Evolutionary conservation across 92 coral and sea anemone species (phyloP), one percentile per base, ranked within the genome.

Genomic region (Bergia sp.): DNA sequence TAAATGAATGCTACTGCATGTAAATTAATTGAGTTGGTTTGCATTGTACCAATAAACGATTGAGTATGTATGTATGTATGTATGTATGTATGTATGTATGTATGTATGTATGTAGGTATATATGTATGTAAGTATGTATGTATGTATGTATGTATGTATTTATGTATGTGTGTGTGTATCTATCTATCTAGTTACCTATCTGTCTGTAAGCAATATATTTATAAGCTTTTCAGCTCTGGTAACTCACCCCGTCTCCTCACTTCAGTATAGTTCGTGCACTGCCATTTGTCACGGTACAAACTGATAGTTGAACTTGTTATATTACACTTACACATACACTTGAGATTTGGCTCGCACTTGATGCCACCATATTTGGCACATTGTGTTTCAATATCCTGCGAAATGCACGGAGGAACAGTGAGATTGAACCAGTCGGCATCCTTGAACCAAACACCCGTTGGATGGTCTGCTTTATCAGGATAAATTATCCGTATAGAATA

Each of bases 361-460:
- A 0, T 3, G 36, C 36, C 85, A n/a, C 85, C 85, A 81, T 58
- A 81, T 57, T 13, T 13, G 20, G 43, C 85, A 81, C 85, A 81
- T 2, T 38, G 73, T 18, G 73, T 37, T 37, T 81, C 45, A 21
- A 57, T 11, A 53, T 81, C 85, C 45, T 57, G 45, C 36, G 85
- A 81, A 11, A 47, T 81, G 85, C 85, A 53, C 37, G 4, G 12
- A 16, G 85, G 73, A 20, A 38, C 37, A 0, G 85, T 37, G 66
- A 81, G 12, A 21, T 81, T 81, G 16, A 81, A 81, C 73, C 85
- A 55, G 50, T 81, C 85, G 1, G 73, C 72, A 15, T 18, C 66
- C 12, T 57, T 58, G 42, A 37, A 57, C 85, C 85, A 81, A 57
- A 0, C 3, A 18, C 21, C 47, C 0, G 12, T 0, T 37, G 37